Percentiles rank a stretch among this genome's conserved stretches.
Conservation (phyloP, 2,888 invertebrate species). For the Tiliacea citrago region DNA sequence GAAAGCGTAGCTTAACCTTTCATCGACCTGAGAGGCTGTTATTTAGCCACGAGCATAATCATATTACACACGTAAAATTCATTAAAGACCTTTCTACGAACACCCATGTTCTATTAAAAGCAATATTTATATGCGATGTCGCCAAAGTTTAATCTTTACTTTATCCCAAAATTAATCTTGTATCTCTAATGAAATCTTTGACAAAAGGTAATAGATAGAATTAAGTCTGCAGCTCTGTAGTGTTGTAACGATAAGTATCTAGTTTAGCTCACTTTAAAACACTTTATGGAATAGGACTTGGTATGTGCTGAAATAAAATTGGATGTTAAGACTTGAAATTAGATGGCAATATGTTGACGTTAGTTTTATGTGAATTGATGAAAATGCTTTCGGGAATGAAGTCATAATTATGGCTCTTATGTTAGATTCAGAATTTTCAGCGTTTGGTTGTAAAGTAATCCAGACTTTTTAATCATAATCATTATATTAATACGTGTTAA, state of each 20-base stretch:
- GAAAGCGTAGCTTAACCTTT: too few relatives aligned
- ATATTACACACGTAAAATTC: not conserved
- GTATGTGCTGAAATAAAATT: constrained; percentile 9
- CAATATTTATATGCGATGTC: constrained; percentile 50
- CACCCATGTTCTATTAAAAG: constrained; percentile 22
- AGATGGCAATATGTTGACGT: not conserved
- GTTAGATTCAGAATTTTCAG: too few relatives aligned
- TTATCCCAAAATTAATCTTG: constrained; percentile 57
- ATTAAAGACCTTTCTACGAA: constrained; percentile 14
- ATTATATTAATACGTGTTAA: too few relatives aligned
- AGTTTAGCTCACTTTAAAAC: constrained; percentile 30
- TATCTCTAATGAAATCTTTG: constrained; percentile 64
- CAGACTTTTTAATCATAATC: too few relatives aligned
- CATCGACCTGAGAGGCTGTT: too few relatives aligned
- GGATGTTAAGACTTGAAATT: not conserved
- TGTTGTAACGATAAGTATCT: constrained; percentile 42
- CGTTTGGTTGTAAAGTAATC: too few relatives aligned
- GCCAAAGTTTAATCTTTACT: constrained; percentile 46
- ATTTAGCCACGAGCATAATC: too few relatives aligned
- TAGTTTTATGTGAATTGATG: too few relatives aligned
- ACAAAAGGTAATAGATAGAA: constrained; percentile 44
- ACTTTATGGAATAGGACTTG: constrained; percentile 9
- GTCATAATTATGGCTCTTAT: too few relatives aligned
- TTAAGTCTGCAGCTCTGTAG: constrained; percentile 36
- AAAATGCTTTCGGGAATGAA: too few relatives aligned